A percentile compares a stretch with the other conserved stretches of the same genome.
Evolutionary conservation across 2,113 vertebrate species (phyloP).

Genomic region (Macaca nemestrina): DNA sequence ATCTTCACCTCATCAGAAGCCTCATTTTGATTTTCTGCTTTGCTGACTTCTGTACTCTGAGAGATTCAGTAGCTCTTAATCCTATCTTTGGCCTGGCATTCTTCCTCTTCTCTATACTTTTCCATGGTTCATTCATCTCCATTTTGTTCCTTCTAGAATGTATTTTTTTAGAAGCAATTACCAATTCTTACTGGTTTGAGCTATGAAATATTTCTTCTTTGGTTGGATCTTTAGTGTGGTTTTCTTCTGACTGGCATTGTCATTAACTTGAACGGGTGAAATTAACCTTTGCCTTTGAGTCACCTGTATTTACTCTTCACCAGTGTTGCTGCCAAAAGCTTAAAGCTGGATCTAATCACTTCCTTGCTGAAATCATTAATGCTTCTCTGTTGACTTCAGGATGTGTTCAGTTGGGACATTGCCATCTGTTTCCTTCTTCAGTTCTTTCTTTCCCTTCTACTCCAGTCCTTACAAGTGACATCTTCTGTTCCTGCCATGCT

Average conservation of each 20-base stretch:
- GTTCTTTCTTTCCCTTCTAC: neutral
- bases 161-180: neutral
- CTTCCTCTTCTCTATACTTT: neutral
- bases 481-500: neutral
- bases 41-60: neutral
- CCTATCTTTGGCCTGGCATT: neutral
- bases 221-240: neutral
- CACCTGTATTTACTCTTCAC: neutral
- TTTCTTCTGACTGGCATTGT: neutral
- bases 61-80: neutral
- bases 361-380: neutral
- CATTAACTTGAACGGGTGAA: neutral
- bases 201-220: neutral
- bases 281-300: neutral
- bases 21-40: neutral
- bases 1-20: neutral
- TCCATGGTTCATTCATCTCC: neutral
- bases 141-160: neutral
- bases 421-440: neutral
- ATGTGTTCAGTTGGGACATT: neutral
- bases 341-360: rapidly evolving
- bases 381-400: neutral
- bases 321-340: neutral
- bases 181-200: neutral
- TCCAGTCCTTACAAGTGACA: neutral